Evolutionary conservation across 2,888 invertebrate species (phyloP).

Genomic region (Drosophila nigricruria): DNA sequence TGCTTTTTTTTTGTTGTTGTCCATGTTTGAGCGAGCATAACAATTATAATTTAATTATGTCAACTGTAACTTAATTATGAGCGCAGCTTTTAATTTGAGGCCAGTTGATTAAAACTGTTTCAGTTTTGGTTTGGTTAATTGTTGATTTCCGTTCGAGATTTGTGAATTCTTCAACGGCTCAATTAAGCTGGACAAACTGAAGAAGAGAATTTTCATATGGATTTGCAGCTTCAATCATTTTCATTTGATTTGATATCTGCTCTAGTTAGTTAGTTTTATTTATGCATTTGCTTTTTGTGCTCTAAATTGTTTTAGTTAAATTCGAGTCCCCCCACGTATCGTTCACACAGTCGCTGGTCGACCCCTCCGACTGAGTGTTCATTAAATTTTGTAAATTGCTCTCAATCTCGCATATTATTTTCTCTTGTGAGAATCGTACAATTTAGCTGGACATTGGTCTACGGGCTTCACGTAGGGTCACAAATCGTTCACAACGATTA

Average conservation of each 20-base stretch:
- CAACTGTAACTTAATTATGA: slow-evolving; percentile 83
- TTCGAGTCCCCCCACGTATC: slow-evolving; percentile 14
- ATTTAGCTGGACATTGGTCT: slow-evolving; percentile 44
- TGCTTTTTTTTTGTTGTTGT: neutral
- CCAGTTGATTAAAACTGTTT: slow-evolving; percentile 60
- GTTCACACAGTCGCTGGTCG: slow-evolving; percentile 40
- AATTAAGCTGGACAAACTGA: slow-evolving; percentile 42
- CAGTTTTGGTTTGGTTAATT: slow-evolving; percentile 68
- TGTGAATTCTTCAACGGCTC: slow-evolving; percentile 44
- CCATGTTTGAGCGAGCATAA: slow-evolving; percentile 45
- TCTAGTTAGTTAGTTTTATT: slow-evolving; percentile 11
- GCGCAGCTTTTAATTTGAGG: slow-evolving; percentile 65
- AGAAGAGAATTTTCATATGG: neutral
- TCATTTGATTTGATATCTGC: slow-evolving; percentile 5
- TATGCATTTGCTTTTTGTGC: slow-evolving; percentile 43
- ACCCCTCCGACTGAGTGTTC: slow-evolving; percentile 42
- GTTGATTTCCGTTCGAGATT: slow-evolving; percentile 72
- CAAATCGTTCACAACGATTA: slow-evolving; percentile 69
- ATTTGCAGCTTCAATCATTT: neutral
- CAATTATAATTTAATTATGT: slow-evolving; percentile 82
- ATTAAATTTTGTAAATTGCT: slow-evolving; percentile 66
- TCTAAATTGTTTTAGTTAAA: slow-evolving; percentile 68
- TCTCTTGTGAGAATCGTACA: slow-evolving; percentile 44
- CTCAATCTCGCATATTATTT: slow-evolving; percentile 35
- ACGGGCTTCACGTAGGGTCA: slow-evolving; percentile 16